Conservation (phyloP, 1,140 invertebrate species). For the Battus philenor region DNA sequence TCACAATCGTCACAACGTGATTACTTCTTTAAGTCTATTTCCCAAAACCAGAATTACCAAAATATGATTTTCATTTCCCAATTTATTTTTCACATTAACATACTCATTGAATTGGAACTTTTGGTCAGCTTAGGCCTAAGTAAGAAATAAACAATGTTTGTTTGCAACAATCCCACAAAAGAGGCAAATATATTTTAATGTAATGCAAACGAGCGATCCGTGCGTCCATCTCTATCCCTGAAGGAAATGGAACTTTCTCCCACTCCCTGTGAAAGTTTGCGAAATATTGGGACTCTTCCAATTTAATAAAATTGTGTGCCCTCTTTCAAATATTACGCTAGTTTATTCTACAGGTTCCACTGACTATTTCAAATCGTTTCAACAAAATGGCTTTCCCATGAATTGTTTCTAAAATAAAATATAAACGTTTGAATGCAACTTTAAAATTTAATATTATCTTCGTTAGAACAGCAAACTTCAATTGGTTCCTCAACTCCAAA, state of each 20-base stretch:
- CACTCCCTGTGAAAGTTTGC: conserved; percentile 31
- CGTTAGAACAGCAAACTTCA: too few species aligned
- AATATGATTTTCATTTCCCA: not conserved
- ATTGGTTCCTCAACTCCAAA: conserved; percentile 5
- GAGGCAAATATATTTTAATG: conserved; percentile 36
- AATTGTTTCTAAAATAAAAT: too few species aligned
- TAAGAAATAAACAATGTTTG: conserved; percentile 7
- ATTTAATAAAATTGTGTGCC: conserved; percentile 38
- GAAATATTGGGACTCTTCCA: conserved; percentile 38
- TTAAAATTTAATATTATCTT: too few species aligned
- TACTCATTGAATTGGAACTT: not conserved
- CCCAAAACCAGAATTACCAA: too few species aligned
- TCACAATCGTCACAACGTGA: not conserved
- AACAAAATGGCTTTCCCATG: too few species aligned
- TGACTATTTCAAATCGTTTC: conserved; percentile 14
- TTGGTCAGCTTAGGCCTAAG: not conserved
- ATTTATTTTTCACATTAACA: not conserved
- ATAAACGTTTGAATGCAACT: too few species aligned
- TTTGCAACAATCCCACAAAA: conserved; percentile 9
- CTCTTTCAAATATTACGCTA: conserved; percentile 17
- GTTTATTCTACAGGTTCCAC: conserved; percentile 27
- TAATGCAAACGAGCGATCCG: conserved; percentile 37
- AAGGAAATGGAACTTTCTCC: conserved; percentile 38
- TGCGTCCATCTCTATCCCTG: conserved; percentile 36
- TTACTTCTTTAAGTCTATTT: not conserved